phyloP scores from a whole-genome alignment of 2,888 invertebrate genomes.

The Ferdinandea cuprea region DNA sequence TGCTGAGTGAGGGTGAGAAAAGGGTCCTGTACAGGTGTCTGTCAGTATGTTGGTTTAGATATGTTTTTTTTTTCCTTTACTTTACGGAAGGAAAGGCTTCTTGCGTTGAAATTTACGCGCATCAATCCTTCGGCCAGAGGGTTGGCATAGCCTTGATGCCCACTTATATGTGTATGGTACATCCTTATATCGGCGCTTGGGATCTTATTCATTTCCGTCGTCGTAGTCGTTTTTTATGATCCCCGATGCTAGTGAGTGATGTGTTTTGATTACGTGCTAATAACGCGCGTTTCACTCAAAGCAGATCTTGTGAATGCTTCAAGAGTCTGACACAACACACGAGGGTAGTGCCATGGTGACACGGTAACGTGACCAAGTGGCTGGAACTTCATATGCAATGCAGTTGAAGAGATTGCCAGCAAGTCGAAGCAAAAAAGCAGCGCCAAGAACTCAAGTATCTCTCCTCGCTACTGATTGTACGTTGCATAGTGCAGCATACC shows the following conservation, averaged over 20 bases:
- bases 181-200: slow-evolving; percentile 55
- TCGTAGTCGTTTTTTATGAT: slow-evolving; percentile 41
- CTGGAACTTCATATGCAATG: slow-evolving; percentile 56
- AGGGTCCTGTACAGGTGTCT: slow-evolving; percentile 53
- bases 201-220: slow-evolving; percentile 69
- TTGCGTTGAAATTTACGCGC: slow-evolving; percentile 29
- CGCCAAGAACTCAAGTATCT: slow-evolving; percentile 65
- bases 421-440: slow-evolving; percentile 31
- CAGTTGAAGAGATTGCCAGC: slow-evolving; percentile 58
- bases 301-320: slow-evolving; percentile 55
- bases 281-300: slow-evolving; percentile 71
- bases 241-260: slow-evolving; percentile 62
- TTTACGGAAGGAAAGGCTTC: slow-evolving; percentile 59
- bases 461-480: slow-evolving; percentile 53
- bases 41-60: slow-evolving; percentile 12
- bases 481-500: slow-evolving; percentile 50
- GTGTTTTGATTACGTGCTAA: slow-evolving; percentile 75
- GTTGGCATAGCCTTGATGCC: slow-evolving; percentile 15
- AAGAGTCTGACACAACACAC: slow-evolving; percentile 60
- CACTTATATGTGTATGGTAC: slow-evolving; percentile 48
- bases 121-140: neutral
- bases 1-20: slow-evolving; percentile 39
- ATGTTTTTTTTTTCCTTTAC: neutral
- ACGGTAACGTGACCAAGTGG: slow-evolving; percentile 75
- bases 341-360: slow-evolving; percentile 60